Conservation (phyloP, 2,797 vertebrate species). For the Acanthopagrus latus region DNA sequence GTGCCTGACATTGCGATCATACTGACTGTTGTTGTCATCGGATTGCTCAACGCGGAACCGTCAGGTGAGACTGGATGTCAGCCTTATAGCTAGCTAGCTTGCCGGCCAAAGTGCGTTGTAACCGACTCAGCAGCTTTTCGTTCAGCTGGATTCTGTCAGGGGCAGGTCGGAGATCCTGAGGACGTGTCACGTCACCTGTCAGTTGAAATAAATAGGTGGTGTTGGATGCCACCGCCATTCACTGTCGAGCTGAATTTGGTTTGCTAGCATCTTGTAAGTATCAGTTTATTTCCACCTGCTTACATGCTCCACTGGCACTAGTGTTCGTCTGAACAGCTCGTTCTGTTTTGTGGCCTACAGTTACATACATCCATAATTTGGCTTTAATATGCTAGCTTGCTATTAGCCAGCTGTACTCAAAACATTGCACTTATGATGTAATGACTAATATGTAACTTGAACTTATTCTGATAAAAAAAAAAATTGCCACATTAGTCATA, state of each 20-base stretch:
- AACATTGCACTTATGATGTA: background rate
- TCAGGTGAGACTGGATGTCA: conserved; percentile 21
- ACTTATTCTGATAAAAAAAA: background rate
- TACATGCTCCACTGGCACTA: background rate
- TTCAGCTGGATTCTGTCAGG: conserved; percentile 23
- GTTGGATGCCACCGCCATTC: conserved; percentile 81
- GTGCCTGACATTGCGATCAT: conserved; percentile 72
- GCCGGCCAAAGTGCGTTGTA: conserved; percentile 11
- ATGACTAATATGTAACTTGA: background rate
- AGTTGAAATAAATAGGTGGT: conserved; percentile 70
- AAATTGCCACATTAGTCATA: background rate
- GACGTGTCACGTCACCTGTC: conserved; percentile 72
- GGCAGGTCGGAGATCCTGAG: conserved; percentile 65
- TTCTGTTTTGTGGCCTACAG: conserved; percentile 47
- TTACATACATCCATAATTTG: background rate
- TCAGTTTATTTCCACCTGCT: background rate
- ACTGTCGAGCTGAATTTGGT: conserved; percentile 69
- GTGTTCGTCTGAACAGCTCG: conserved; percentile 2
- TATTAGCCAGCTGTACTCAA: background rate
- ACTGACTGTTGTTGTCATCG: conserved; percentile 58
- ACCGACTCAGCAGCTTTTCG: background rate
- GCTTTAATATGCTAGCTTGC: conserved; percentile 35
- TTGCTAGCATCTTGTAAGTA: conserved; percentile 83
- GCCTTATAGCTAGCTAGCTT: conserved; percentile 38
- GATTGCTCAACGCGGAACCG: conserved; percentile 36